Evolutionary conservation across 2,888 invertebrate genomes (phyloP), one percentile per base, ranked within the genome.

Genomic region (Balanococcus diminutus): DNA sequence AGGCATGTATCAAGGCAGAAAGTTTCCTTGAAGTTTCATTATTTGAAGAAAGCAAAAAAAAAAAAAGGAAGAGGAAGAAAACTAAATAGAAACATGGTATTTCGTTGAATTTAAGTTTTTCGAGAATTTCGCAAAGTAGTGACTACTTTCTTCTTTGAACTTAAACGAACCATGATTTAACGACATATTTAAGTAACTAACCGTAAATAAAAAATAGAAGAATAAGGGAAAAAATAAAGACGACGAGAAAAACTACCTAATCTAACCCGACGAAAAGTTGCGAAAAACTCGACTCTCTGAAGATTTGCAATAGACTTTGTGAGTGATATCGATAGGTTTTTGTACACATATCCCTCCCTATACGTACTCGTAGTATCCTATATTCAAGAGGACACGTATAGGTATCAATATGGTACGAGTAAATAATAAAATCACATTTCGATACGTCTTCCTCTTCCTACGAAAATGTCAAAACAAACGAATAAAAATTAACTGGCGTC

Each of bases 81-180:
- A 56, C 56, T 56, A n/a, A n/a, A 8, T 22, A 79, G 75, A 79
- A 36, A 79, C 75, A 79, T 36, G 36, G 32, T 79, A 79, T 79
- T 79, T 79, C 36, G 75, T 79, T 79, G 75, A 79, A 36, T 79
- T 79, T 79, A 36, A 79, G 75, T 79, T 79, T 67, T 79, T 79
- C 75, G 14, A 79, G 75, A 79, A 79, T 79, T 32, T 79, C 75
- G 75, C 75, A 79, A 79, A 79, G 75, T 79, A 79, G 75, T 79
- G 75, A 79, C 75, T 79, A 19, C 36, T 32, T 79, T 79, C 22
- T 79, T 8, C 75, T 79, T 79, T 79, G 75, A 79, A 79, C 75
- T 79, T 79, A 79, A 79, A 79, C 75, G 75, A 79, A 79, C 75
- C 75, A 79, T 79, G 75, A 79, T 79, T 79, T 79, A 79, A 79